phyloP scores from a whole-genome alignment of 2,888 invertebrate species.

The Diabrotica balteata region DNA sequence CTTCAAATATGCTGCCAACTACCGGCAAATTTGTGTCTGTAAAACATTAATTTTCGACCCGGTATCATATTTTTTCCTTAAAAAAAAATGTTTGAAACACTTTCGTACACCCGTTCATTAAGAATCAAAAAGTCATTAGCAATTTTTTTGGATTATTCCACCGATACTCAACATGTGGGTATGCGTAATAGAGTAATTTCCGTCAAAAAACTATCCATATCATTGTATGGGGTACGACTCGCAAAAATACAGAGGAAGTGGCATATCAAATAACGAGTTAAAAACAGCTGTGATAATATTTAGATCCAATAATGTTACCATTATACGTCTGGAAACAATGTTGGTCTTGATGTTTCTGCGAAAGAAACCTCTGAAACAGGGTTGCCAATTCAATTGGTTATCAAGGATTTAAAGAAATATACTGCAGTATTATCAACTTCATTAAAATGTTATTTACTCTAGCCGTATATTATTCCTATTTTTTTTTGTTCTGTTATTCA shows the following conservation, averaged over 20 bases:
- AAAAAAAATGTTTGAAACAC: too few relatives aligned
- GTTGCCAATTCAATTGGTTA: slow-evolving; percentile 4
- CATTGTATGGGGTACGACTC: slow-evolving; percentile 34
- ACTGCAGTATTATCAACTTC: too few relatives aligned
- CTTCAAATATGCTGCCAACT: background rate
- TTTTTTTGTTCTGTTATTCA: too few relatives aligned
- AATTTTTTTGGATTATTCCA: slow-evolving; percentile 3
- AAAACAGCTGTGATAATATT: slow-evolving; percentile 53
- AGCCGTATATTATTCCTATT: too few relatives aligned
- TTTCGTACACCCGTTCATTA: background rate
- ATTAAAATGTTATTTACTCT: too few relatives aligned
- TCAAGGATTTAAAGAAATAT: too few relatives aligned
- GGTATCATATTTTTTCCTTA: too few relatives aligned
- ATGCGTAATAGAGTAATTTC: slow-evolving; percentile 24
- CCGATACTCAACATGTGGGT: slow-evolving; percentile 29
- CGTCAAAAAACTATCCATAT: slow-evolving; percentile 22
- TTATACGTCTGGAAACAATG: slow-evolving; percentile 36
- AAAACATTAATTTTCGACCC: too few relatives aligned
- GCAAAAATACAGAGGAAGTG: slow-evolving; percentile 50
- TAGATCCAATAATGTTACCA: slow-evolving; percentile 45
- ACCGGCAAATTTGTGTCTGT: background rate
- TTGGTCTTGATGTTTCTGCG: slow-evolving; percentile 37
- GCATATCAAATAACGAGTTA: slow-evolving; percentile 53
- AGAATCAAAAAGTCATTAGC: slow-evolving; percentile 15
- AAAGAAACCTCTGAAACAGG: slow-evolving; percentile 19